Conservation (phyloP, 1,140 invertebrate species). For the Doryteuthis pealeii region DNA sequence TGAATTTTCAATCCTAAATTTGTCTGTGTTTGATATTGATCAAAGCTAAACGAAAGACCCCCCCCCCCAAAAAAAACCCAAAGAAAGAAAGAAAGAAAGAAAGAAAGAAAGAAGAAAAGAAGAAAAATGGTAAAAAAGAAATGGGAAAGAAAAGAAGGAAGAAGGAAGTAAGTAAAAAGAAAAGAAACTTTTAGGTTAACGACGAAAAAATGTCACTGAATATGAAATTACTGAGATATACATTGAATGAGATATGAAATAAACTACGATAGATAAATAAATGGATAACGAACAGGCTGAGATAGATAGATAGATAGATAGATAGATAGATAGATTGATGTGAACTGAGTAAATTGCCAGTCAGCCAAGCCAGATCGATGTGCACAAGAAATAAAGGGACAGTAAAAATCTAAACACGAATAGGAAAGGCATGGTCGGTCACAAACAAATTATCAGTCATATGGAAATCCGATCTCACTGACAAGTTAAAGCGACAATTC, state of each 20-base stretch:
- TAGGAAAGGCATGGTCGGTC: too few relatives aligned
- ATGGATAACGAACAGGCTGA: background rate
- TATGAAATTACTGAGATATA: background rate
- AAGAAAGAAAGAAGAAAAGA: background rate
- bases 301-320: slow-evolving; percentile 2
- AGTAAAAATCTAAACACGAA: too few relatives aligned
- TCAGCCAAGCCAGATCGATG: background rate
- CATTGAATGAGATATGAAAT: background rate
- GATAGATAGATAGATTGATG: background rate
- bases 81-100: background rate
- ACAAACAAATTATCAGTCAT: too few relatives aligned
- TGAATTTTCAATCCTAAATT: too few relatives aligned
- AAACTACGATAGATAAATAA: background rate
- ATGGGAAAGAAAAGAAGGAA: background rate
- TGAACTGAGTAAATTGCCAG: background rate
- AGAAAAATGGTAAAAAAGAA: background rate
- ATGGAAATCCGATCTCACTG: too few relatives aligned
- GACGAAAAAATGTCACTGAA: too few relatives aligned
- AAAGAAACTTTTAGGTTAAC: too few relatives aligned
- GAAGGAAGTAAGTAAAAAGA: too few relatives aligned
- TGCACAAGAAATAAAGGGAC: background rate
- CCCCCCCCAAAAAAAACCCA: too few relatives aligned
- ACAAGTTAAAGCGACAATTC: too few relatives aligned
- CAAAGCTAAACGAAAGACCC: too few relatives aligned
- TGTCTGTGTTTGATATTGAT: too few relatives aligned